Conservation (phyloP, 2,888 invertebrate species). For the Muscina levida region DNA sequence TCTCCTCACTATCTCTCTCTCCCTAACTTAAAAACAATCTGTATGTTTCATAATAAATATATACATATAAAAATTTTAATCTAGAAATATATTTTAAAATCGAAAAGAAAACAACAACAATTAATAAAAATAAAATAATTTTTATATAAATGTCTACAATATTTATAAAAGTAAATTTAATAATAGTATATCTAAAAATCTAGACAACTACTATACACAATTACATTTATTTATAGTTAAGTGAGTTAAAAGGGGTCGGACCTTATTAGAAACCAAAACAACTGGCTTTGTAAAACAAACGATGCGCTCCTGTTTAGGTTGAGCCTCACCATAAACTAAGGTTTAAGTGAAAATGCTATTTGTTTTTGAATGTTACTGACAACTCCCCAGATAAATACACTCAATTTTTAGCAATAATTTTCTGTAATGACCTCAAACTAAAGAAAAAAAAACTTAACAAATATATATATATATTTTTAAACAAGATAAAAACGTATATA, state of each 20-base stretch:
- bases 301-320: constrained; percentile 1
- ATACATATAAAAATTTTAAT: constrained; percentile 41
- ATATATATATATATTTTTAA: constrained; percentile 72
- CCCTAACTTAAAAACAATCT: constrained; percentile 55
- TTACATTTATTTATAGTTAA: too few species aligned
- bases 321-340: constrained; percentile 56
- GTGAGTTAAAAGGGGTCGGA: too few species aligned
- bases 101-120: constrained; percentile 64
- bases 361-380: constrained; percentile 18
- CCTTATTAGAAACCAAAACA: constrained; percentile 6
- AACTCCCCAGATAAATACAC: constrained; percentile 66
- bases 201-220: too few species aligned
- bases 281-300: constrained; percentile 21
- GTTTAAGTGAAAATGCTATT: constrained; percentile 61
- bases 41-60: constrained; percentile 62
- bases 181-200: neutral
- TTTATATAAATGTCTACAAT: constrained; percentile 75
- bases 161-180: constrained; percentile 61
- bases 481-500: constrained; percentile 63
- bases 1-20: constrained; percentile 58
- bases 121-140: constrained; percentile 63
- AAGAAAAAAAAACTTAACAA: constrained; percentile 66
- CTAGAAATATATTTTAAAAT: constrained; percentile 54
- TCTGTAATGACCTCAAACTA: constrained; percentile 79
- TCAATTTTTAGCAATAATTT: constrained; percentile 78